A percentile compares a stretch with the other conserved stretches of the same genome.
Conservation (phyloP, 2,113 vertebrate genomes). For the Hippocampus zosterae region DNA sequence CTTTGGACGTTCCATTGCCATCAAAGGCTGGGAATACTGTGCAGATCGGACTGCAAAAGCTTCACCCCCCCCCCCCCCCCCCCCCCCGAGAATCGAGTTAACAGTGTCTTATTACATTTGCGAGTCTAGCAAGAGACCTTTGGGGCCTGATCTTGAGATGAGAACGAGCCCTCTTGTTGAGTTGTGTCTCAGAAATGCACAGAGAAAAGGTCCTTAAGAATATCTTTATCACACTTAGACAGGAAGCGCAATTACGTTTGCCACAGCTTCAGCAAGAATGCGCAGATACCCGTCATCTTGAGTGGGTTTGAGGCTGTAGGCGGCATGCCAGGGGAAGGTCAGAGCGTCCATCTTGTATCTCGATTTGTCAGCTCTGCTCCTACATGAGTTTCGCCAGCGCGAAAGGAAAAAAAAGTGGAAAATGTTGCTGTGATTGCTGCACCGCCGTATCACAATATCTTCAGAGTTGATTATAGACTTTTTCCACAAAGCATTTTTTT, state of each 20-base stretch:
- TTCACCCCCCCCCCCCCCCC: slow-evolving; percentile 13
- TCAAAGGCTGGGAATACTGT: slow-evolving; percentile 40
- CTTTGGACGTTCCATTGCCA: slow-evolving; percentile 11
- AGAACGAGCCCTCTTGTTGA: slow-evolving; percentile 68
- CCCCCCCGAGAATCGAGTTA: slow-evolving; percentile 62
- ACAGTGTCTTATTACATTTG: slow-evolving; percentile 71
- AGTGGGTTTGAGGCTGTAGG: slow-evolving; percentile 70
- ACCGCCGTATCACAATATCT: slow-evolving; percentile 37
- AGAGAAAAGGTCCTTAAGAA: slow-evolving; percentile 76
- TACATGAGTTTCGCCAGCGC: slow-evolving; percentile 63
- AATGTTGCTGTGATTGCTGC: slow-evolving; percentile 58
- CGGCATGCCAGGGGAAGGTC: slow-evolving; percentile 74
- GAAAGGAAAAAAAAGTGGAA: slow-evolving; percentile 53
- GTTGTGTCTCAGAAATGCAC: slow-evolving; percentile 59
- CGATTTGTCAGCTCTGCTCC: slow-evolving; percentile 66
- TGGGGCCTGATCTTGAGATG: slow-evolving; percentile 64
- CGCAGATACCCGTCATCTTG: slow-evolving; percentile 66
- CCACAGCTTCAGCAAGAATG: slow-evolving; percentile 65
- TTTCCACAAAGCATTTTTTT: neutral
- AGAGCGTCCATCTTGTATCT: slow-evolving; percentile 73
- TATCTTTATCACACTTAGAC: slow-evolving; percentile 72
- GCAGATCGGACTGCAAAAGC: slow-evolving; percentile 30
- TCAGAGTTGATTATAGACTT: slow-evolving; percentile 10
- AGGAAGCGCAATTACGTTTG: slow-evolving; percentile 73
- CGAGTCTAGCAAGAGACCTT: slow-evolving; percentile 64